Evolutionary conservation across 2,888 invertebrate genomes (phyloP), one percentile per base, ranked within the genome.

Genomic region (Dyspetes luteomarginatus): DNA sequence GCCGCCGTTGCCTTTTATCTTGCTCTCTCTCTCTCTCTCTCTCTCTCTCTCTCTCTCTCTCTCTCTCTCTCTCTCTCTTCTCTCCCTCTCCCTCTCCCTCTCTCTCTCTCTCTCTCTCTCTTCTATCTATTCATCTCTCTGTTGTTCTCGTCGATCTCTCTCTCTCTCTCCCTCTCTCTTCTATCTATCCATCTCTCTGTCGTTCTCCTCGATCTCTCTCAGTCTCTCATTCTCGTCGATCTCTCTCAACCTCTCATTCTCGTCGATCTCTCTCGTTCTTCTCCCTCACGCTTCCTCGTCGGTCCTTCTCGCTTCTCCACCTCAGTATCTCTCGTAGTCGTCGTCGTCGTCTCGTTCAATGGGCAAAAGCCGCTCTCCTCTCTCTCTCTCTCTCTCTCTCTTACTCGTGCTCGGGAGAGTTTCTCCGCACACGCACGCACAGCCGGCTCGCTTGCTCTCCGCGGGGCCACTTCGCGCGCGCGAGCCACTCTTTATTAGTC

Each of bases 401-500:
- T 45, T 28, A 24, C 77, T 36, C 60, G 67, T 19, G 15, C 17
- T 17, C 58, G 67, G 58, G 75, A 36, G 45, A 50, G 48, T 68
- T 75, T 65, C 64, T 68, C 43, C 79, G 60, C 72, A n/a, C 72
- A 75, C 71, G 67, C 78, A 81, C 78, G 68, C 77, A n/a, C n/a
- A n/a, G 78, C 75, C 71, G 43, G 43, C n/a, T n/a, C n/a, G 17
- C 30, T 64, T 56, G 78, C 65, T 60, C 74, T 73, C 74, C 73
- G 78, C 82, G 79, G 75, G 82, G 80, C 88, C 86, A 87, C 88
- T 89, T 90, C 86, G 90, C 90, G 89, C 89, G 89, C 89, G 89
- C 90, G 87, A 87, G 89, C 89, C 87, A 86, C 89, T 89, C 90
- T 90, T 90, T 90, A 90, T 90, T 90, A 90, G 90, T 90, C 90